Evolutionary conservation across 64 coral and sea anemone genomes (phyloP).

Genomic region (Montipora efflorescens): DNA sequence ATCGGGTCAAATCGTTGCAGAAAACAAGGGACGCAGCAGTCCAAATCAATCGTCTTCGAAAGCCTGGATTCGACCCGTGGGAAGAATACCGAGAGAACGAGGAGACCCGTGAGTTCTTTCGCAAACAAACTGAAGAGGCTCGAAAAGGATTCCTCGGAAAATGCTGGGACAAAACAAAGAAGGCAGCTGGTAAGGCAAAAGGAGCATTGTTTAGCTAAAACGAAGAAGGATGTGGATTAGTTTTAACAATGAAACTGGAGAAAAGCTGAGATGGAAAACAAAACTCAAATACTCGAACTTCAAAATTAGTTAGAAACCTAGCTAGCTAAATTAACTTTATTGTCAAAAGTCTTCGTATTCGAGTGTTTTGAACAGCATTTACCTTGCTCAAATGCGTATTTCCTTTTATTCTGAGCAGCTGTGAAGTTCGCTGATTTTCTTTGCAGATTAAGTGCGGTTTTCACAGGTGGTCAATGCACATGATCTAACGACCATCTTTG

Average conservation of each 20-base stretch:
- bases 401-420: too few relatives aligned
- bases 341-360: too few relatives aligned
- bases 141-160: neutral
- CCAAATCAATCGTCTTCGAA: neutral
- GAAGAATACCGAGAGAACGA: slow-evolving; percentile 68
- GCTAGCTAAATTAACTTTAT: too few relatives aligned
- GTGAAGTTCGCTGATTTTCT: too few relatives aligned
- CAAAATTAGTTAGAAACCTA: too few relatives aligned
- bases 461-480: neutral
- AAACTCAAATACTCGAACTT: neutral
- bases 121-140: neutral
- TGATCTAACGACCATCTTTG: too few relatives aligned
- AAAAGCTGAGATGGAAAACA: neutral
- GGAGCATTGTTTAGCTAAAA: neutral
- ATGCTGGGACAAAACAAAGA: neutral
- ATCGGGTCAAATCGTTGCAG: slow-evolving; percentile 49
- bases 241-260: neutral
- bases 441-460: neutral
- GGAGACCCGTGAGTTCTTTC: slow-evolving; percentile 18
- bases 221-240: neutral
- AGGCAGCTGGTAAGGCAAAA: slow-evolving; percentile 13
- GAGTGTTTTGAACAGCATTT: too few relatives aligned
- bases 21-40: slow-evolving; percentile 56
- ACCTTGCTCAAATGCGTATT: too few relatives aligned
- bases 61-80: slow-evolving; percentile 56